Conservation (phyloP, 2,113 vertebrate genomes). For the Microcebus jonahi region DNA sequence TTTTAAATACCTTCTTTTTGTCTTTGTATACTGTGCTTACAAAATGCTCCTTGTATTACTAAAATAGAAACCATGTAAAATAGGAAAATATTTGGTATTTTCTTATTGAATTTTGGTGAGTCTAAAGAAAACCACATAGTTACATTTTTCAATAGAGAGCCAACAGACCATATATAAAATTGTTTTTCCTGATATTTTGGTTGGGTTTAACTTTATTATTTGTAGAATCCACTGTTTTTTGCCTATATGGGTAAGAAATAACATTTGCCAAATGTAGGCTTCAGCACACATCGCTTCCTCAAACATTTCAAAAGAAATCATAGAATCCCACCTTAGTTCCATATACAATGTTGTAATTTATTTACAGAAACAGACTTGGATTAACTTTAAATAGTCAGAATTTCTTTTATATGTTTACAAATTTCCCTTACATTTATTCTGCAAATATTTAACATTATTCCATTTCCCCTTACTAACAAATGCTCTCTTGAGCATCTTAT, state of each 20-base stretch:
- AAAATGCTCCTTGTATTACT: neutral
- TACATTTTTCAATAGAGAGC: neutral
- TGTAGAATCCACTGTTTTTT: neutral
- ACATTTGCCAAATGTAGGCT: neutral
- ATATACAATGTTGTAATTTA: neutral
- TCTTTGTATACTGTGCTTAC: neutral
- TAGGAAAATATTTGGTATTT: neutral
- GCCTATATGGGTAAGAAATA: neutral
- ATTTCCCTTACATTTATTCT: neutral
- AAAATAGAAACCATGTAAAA: neutral
- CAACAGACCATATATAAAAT: neutral
- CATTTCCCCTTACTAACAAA: neutral
- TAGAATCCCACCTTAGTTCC: neutral
- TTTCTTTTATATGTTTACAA: neutral
- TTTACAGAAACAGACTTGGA: neutral
- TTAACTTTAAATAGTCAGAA: neutral
- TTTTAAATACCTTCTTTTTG: neutral
- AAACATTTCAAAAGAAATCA: neutral
- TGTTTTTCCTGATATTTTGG: neutral
- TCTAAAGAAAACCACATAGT: neutral
- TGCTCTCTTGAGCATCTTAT: neutral
- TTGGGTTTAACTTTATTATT: neutral
- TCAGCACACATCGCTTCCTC: neutral
- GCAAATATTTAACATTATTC: neutral
- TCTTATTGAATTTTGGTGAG: neutral